Conservation (phyloP, 2,113 vertebrate species). For the Anolis carolinensis region DNA sequence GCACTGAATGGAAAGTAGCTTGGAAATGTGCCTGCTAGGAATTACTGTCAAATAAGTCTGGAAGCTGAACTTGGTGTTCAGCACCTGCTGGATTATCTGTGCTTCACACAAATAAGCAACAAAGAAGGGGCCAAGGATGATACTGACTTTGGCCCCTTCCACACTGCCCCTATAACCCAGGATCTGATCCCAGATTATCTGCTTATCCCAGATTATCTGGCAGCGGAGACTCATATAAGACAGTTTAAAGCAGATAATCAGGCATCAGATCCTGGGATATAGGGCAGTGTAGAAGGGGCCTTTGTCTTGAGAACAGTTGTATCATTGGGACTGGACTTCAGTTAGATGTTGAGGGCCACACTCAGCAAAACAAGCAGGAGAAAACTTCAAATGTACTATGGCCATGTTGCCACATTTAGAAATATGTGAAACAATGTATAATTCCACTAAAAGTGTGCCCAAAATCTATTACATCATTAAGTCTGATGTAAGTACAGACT, state of each 20-base stretch:
- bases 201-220: no score
- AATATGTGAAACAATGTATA: not conserved
- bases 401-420: not conserved
- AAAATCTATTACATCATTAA: not conserved
- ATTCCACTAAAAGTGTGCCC: not conserved
- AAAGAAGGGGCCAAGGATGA: not conserved
- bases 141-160: not conserved
- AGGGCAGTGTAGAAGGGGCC: no score
- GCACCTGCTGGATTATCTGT: rapidly evolving
- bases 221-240: no score
- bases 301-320: not conserved
- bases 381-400: not conserved
- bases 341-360: not conserved
- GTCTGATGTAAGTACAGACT: not conserved
- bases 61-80: not conserved
- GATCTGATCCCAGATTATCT: no score
- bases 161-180: no score
- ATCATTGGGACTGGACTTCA: not conserved
- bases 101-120: not conserved
- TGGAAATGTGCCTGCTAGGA: rapidly evolving
- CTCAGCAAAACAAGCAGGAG: not conserved
- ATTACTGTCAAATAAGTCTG: not conserved
- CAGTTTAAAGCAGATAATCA: no score
- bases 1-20: not conserved
- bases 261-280: no score